Base-by-base conservation (phyloP, 2,113 vertebrate species). In the Perognathus longimembris region DNA sequence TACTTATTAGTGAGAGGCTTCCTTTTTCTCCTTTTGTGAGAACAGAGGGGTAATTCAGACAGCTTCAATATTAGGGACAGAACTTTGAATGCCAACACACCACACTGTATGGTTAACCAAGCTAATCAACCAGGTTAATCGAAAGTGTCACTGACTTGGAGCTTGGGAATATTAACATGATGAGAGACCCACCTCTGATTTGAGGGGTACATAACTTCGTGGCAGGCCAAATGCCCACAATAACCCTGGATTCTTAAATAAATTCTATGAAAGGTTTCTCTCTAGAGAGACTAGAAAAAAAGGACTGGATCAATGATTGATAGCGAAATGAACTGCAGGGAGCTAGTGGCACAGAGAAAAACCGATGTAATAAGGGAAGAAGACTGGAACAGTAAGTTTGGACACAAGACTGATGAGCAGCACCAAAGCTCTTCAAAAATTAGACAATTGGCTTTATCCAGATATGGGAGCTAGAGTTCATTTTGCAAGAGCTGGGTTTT, bases 61-160 rank as follows among this genome's bases (percentile, higher is more conserved):
- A 54, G 45, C 7, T 30, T 92, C 45, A 54, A 70, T 81, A 89
- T 89, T 87, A 45, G 28, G 28, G 30, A n/a, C 42, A 92, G 61
- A 69, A 74, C 21, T 84, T 80, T 32, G 71, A 85, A 85, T 88
- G 75, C 3, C 18, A 28, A 1, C 42, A 57, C 10, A 40, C 85
- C 50, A 71, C n/a, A 63, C 61, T 66, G 40, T 28, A 54, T 87
- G 34, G 24, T 24, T 85, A 89, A 26, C 30, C 24, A 36, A 45
- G 61, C 36, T 45, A 32, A n/a, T n/a, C n/a, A n/a, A n/a, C n/a
- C n/a, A n/a, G n/a, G n/a, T 36, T 89, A 34, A 75, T n/a, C n/a
- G 63, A 79, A 75, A 91, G 34, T 10, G n/a, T 88, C 80, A n/a
- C 64, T 63, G 32, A n/a, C 28, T 26, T 73, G 34, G n/a, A 15